Base-by-base conservation (phyloP, 2,113 vertebrate species). In the Micronycteris hirsuta region DNA sequence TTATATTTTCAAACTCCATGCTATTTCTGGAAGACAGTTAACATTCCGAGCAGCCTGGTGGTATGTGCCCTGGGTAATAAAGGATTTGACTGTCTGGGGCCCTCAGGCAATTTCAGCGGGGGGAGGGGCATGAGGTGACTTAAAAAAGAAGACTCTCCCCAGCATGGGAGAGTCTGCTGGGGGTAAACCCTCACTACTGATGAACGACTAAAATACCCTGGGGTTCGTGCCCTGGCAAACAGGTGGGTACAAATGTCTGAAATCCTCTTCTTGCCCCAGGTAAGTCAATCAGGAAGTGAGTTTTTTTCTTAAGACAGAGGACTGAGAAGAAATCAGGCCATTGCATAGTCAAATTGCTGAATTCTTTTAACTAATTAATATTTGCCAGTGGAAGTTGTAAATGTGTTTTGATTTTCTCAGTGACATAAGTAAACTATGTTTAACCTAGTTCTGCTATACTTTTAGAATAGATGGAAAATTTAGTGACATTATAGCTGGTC, bases 11-110 rank as follows among this genome's bases (percentile, higher is more conserved):
- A 56, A 93, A 83, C 36, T 84, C 45, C 38, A 77, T 74, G 52
- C 49, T 94, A 33, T 95, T 96, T 97, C 86, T 36, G n/a, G 49
- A 74, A 87, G 63, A 71, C 67, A 63, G 24, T 84, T 85, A 86
- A 43, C 36, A 80, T 73, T 31, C 56, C 86, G 26, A 84, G 36
- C 31, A 91, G 41, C 28, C 73, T 14, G 12, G 4, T 19, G n/a
- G 19, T 63, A 33, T 92, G 45, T 83, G 56, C 52, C 17, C 65
- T 31, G 10, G 41, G 31, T 47, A 54, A 88, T 87, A 80, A 63
- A 88, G 58, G 36, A 65, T 71, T 94, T 84, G 89, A 38, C 65
- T 22, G 13, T 80, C 47, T 89, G 81, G 63, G 56, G 28, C 61
- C 77, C 52, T 92, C 31, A 33, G 74, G 19, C 13, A 93, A 76